These are phyloP conservation scores for Idaea straminata DNA, from an alignment of 2,888 invertebrate genomes.

Conservation along the genomic window DNA sequence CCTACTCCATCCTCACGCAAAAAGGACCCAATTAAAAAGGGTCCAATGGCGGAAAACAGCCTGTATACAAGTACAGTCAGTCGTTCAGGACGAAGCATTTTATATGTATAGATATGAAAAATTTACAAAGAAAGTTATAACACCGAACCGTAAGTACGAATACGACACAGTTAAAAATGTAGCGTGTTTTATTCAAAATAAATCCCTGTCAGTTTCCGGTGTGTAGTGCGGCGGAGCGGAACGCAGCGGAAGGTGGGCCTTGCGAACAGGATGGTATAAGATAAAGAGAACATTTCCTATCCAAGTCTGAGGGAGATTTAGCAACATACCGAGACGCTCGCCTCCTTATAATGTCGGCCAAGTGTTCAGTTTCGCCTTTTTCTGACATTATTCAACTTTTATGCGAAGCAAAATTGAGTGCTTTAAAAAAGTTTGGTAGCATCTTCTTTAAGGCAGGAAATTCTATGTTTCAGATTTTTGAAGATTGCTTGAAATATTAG, in stretches of 20 bases:
- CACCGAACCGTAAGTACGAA: background rate
- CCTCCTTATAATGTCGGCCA: slow-evolving; percentile 52
- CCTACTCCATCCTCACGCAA: too few species aligned
- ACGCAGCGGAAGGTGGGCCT: slow-evolving; percentile 69
- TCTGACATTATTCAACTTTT: slow-evolving; percentile 15
- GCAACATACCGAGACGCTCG: slow-evolving; percentile 63
- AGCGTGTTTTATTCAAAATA: slow-evolving; percentile 60
- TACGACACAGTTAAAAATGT: slow-evolving; percentile 35
- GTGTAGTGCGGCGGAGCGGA: slow-evolving; percentile 63
- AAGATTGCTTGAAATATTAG: background rate
- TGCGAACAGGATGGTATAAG: slow-evolving; percentile 77
- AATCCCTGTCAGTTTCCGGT: slow-evolving; percentile 66
- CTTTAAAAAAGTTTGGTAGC: slow-evolving; percentile 7
- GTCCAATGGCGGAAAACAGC: too few species aligned
- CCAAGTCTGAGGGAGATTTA: slow-evolving; percentile 71
- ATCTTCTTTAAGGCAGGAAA: background rate
- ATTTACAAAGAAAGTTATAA: background rate
- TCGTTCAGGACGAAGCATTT: too few species aligned
- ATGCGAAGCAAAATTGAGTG: slow-evolving; percentile 17
- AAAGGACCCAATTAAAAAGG: too few species aligned
- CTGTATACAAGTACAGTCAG: too few species aligned
- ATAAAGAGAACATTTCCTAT: slow-evolving; percentile 79
- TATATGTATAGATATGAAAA: background rate
- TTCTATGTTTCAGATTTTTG: background rate
- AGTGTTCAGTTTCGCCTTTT: slow-evolving; percentile 41